Conservation (phyloP, 2,888 invertebrate species). For the Aporophyla lueneburgensis region DNA sequence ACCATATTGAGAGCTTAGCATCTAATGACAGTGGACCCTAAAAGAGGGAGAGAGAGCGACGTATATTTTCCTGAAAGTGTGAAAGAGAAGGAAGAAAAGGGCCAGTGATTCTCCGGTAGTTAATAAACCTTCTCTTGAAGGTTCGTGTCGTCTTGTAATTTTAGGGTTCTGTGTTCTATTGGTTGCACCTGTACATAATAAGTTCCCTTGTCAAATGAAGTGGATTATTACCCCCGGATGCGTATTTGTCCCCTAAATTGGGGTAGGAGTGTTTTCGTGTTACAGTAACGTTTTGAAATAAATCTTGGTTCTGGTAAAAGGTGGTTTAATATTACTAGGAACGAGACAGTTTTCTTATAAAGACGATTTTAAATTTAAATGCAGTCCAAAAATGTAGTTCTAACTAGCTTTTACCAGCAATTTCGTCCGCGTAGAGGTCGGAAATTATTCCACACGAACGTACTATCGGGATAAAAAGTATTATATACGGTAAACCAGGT, state of each 20-base stretch:
- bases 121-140: constrained; percentile 60
- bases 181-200: constrained; percentile 63
- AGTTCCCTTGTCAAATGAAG: constrained; percentile 62
- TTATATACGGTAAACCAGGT: no score
- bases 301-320: not conserved
- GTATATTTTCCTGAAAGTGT: not conserved
- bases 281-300: constrained; percentile 12
- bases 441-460: no score
- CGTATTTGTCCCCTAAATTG: constrained; percentile 50
- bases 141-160: constrained; percentile 56
- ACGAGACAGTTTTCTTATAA: not conserved
- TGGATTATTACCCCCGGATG: constrained; percentile 56
- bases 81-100: constrained; percentile 32
- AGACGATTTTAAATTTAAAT: not conserved
- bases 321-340: not conserved
- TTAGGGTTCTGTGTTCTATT: constrained; percentile 55
- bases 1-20: constrained; percentile 73
- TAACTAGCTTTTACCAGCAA: no score
- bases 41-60: constrained; percentile 46
- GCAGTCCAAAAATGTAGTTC: not conserved
- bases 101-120: constrained; percentile 59
- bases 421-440: no score
- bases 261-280: constrained; percentile 28
- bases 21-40: constrained; percentile 64
- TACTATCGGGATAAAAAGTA: no score